These are phyloP conservation scores for Neomorphus geoffroyi DNA, from an alignment of 2,797 vertebrate species.

Conservation along the genomic window DNA sequence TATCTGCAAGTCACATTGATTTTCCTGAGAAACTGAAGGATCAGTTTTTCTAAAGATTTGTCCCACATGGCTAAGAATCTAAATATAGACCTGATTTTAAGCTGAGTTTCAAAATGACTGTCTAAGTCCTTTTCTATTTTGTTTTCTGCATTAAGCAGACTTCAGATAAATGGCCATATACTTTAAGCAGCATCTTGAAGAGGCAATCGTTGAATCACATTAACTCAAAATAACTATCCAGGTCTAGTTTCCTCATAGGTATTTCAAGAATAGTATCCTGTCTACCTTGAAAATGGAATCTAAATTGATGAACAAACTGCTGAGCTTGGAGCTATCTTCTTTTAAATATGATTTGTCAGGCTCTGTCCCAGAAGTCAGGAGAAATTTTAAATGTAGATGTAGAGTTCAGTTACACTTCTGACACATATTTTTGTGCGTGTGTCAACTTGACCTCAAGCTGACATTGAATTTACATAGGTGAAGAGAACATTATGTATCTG, in stretches of 20 bases:
- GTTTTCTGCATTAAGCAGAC: neutral
- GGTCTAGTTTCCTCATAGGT: constrained; percentile 32
- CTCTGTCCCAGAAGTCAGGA: neutral
- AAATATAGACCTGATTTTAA: neutral
- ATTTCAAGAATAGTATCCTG: constrained; percentile 32
- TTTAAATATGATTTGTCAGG: constrained; percentile 42
- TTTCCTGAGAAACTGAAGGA: neutral
- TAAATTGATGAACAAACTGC: constrained; percentile 44
- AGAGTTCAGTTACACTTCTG: neutral
- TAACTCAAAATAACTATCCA: constrained; percentile 5
- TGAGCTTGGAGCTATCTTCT: constrained; percentile 41
- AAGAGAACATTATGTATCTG: neutral
- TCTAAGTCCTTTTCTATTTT: neutral
- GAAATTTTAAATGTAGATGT: constrained; percentile 6
- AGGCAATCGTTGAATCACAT: neutral
- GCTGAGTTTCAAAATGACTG: neutral
- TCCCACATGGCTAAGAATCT: neutral
- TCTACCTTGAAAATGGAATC: constrained; percentile 31
- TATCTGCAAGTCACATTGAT: neutral
- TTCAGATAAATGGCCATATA: neutral
- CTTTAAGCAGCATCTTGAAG: neutral
- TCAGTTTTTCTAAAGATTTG: neutral
- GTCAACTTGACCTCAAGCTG: neutral
- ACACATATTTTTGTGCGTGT: neutral
- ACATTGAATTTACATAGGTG: neutral